Evolutionary conservation across 2,113 vertebrate species (phyloP).

Genomic region (Sander vitreus): DNA sequence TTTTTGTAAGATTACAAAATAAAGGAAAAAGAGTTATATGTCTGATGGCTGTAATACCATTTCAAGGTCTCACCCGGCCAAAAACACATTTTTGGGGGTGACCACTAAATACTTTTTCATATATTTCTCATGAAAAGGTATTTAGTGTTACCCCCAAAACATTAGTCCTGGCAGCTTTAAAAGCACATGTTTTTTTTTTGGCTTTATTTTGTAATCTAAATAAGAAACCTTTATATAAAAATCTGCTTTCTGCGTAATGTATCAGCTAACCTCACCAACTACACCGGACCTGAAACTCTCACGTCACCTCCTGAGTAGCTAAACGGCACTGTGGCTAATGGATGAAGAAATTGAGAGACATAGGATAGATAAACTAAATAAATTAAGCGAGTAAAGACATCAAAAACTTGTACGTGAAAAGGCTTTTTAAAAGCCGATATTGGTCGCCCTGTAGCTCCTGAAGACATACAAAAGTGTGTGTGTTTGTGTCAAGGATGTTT

Average conservation of each 20-base stretch:
- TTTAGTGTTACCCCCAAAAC: background rate
- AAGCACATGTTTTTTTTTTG: background rate
- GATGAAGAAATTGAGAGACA: background rate
- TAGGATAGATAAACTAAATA: background rate
- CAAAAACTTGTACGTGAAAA: background rate
- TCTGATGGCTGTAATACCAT: background rate
- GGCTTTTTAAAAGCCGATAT: background rate
- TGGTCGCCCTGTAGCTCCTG: background rate
- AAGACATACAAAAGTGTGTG: background rate
- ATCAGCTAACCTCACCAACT: background rate
- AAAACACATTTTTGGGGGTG: background rate
- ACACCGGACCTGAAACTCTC: background rate
- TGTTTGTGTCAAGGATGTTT: slow-evolving; percentile 65
- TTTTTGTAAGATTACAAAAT: background rate
- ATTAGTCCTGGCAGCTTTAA: background rate
- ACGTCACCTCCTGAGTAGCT: background rate
- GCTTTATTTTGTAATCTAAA: background rate
- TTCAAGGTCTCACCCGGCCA: background rate
- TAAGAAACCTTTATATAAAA: background rate
- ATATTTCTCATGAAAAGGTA: background rate
- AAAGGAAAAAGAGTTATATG: background rate
- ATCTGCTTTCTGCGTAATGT: background rate
- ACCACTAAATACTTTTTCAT: background rate
- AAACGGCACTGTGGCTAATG: background rate
- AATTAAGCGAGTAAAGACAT: background rate